Percentiles rank a stretch among this genome's conserved stretches.
Conservation (phyloP, 2,113 vertebrate genomes). For the Uria aalge region DNA sequence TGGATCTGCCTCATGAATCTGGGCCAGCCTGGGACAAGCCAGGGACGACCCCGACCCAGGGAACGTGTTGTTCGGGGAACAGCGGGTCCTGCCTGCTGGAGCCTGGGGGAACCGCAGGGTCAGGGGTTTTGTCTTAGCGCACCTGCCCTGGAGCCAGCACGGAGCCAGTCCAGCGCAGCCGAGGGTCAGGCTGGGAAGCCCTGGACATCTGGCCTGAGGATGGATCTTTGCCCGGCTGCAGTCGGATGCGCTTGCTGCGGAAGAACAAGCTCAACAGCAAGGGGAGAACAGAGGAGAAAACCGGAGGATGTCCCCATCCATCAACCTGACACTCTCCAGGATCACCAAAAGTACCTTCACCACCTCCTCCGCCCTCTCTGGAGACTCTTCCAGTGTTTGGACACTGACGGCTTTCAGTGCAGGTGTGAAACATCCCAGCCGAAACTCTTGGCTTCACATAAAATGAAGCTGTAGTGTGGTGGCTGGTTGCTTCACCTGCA, state of each 20-base stretch:
- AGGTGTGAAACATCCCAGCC: not conserved
- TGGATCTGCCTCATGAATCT: not conserved
- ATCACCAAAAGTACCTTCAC: not conserved
- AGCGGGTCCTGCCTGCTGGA: rapidly evolving
- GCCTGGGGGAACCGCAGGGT: too few species aligned
- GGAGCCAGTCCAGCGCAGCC: not conserved
- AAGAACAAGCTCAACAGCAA: not conserved
- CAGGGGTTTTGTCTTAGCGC: not conserved
- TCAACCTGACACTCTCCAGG: not conserved
- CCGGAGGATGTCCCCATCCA: not conserved
- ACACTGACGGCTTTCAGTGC: not conserved
- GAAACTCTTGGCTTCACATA: not conserved
- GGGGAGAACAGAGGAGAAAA: not conserved
- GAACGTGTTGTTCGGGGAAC: not conserved
- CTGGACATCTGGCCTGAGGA: not conserved
- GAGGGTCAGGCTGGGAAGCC: not conserved
- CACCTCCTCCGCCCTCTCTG: not conserved
- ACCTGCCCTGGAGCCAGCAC: not conserved
- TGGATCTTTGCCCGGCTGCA: not conserved
- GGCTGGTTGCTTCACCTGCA: not conserved
- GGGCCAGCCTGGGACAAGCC: not conserved
- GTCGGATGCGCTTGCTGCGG: not conserved
- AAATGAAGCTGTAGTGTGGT: not conserved
- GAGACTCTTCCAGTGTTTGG: not conserved
- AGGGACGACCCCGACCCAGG: not conserved